phyloP scores from a whole-genome alignment of 2,797 vertebrate species.

The Artibeus jamaicensis region DNA sequence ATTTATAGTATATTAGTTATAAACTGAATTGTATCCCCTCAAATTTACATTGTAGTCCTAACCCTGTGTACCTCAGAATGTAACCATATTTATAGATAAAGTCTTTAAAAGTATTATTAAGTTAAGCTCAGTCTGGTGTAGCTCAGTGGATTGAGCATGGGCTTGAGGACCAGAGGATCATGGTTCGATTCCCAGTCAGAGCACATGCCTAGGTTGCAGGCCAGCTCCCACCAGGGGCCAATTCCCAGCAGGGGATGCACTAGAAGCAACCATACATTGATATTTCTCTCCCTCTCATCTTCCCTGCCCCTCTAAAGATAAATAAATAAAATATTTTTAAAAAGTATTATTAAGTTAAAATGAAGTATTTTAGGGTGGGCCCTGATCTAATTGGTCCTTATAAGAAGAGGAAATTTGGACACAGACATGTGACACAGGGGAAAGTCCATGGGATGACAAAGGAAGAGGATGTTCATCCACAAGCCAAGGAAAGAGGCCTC shows the following conservation, averaged over 20 bases:
- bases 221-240: too few relatives aligned
- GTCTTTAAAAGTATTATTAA: not conserved
- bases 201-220: too few relatives aligned
- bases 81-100: not conserved
- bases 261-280: too few relatives aligned
- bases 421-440: not conserved
- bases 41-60: not conserved
- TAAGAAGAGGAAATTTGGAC: not conserved
- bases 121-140: too few relatives aligned
- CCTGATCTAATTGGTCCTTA: not conserved
- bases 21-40: not conserved
- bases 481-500: not conserved
- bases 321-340: too few relatives aligned
- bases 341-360: conserved; percentile 1
- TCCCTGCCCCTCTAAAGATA: too few relatives aligned
- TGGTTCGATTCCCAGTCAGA: too few relatives aligned
- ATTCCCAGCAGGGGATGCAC: too few relatives aligned
- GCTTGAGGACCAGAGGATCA: too few relatives aligned
- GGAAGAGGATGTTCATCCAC: not conserved
- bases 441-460: not conserved
- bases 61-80: not conserved
- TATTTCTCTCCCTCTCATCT: too few relatives aligned
- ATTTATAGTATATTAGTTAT: not conserved
- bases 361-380: not conserved
- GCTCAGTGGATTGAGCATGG: too few relatives aligned